Evolutionary conservation across 37 sponge, comb jelly and placozoan genomes (phyloP).

Genomic region (Aphrocallistes beatrix): DNA sequence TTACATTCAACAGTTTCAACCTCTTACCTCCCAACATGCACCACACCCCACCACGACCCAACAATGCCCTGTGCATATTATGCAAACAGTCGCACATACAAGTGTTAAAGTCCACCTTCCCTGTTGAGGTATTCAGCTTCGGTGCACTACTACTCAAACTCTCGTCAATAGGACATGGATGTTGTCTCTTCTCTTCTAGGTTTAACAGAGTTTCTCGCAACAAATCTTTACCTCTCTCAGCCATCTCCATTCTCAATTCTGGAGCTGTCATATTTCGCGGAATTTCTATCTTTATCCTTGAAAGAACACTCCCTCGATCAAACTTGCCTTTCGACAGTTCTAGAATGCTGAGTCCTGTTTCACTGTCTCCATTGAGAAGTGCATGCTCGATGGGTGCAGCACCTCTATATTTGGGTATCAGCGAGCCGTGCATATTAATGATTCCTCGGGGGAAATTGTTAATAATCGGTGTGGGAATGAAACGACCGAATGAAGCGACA

Average conservation of each 20-base stretch:
- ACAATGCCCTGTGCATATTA: neutral
- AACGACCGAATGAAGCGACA: neutral
- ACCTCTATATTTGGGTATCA: neutral
- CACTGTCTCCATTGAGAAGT: neutral
- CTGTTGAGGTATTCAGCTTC: neutral
- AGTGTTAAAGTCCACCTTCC: neutral
- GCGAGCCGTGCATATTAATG: neutral
- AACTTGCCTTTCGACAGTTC: constrained; percentile 7
- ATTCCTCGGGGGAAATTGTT: neutral
- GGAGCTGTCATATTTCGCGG: neutral
- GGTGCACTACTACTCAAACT: neutral
- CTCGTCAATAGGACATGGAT: neutral
- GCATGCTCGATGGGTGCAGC: neutral
- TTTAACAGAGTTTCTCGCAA: neutral
- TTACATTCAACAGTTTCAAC: neutral
- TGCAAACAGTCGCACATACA: neutral
- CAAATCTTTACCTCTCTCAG: neutral
- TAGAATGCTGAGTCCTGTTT: neutral
- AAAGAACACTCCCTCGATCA: neutral
- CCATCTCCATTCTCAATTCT: neutral
- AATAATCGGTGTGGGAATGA: neutral
- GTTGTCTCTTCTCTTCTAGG: neutral
- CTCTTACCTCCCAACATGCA: neutral
- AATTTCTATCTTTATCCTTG: neutral
- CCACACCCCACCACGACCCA: neutral